Evolutionary conservation across 53 echinoderm and acorn worm species (phyloP), one percentile per base, ranked within the genome.

Genomic region (Luidia sarsii): DNA sequence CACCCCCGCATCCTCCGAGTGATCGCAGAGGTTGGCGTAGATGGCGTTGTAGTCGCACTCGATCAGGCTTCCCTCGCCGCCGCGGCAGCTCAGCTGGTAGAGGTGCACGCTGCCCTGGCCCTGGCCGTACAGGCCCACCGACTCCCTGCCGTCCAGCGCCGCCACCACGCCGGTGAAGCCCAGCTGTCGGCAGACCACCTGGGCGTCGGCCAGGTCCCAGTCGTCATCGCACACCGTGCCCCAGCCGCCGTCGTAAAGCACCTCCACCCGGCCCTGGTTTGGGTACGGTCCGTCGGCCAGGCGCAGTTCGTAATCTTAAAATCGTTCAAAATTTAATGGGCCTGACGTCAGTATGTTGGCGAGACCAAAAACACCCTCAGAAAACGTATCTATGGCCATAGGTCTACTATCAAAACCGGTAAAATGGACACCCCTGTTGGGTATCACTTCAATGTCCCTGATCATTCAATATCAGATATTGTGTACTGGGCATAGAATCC

Each of bases 181-280:
- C 7, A 71, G 56, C 55, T 55, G 72, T 37, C 25, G 10, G 9
- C 72, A 71, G 19, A 52, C 3, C 4, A 71, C 72, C 7, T 71
- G 15, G 1, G 37, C 72, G 2, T 71, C 72, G 14, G 4, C 5
- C 0, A 22, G 4, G 16, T 52, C 55, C 72, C 72, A 71, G 4
- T 35, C 14, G 29, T 54, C 33, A 14, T 71, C 21, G 6, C 72
- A 71, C 4, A 71, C 5, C 11, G 72, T 25, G 13, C 72, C 52
- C 38, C 55, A 23, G 3, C 18, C 11, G 2, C 37, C 72, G 1
- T 36, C 36, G 38, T 37, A 71, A 8, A 71, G 21, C 23, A 71
- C 22, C 33, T 71, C 53, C 22, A 71, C 51, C 20, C 36, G 52
- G 36, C 72, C 72, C 37, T 71, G 72, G 72, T 71, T 71, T 34